These are phyloP conservation scores for Rhodeus uyekii DNA, from an alignment of 2,797 vertebrate species.

Conservation along the genomic window DNA sequence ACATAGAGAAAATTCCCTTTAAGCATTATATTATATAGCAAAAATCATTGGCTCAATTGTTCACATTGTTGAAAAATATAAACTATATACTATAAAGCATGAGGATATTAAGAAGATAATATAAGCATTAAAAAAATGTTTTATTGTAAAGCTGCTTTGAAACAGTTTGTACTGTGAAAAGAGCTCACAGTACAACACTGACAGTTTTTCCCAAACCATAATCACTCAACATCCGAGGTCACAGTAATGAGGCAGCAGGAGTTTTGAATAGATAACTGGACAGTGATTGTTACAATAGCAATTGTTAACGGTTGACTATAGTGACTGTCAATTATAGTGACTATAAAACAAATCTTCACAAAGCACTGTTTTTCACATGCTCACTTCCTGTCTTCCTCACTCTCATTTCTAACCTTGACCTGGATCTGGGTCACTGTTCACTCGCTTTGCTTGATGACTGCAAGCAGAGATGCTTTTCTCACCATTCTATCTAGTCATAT, in stretches of 20 bases:
- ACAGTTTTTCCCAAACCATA: too few species aligned
- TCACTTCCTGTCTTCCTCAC: background rate
- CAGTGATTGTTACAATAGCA: constrained; percentile 60
- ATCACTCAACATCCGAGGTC: too few species aligned
- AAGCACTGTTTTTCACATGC: constrained; percentile 1
- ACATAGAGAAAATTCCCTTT: too few species aligned
- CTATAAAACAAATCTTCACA: too few species aligned
- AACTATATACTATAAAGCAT: background rate
- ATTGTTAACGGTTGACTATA: too few species aligned
- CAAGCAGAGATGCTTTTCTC: background rate
- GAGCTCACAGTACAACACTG: too few species aligned
- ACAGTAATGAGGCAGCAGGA: constrained; percentile 59
- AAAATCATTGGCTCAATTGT: background rate
- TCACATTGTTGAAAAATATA: background rate
- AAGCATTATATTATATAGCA: background rate
- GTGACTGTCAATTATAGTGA: too few species aligned
- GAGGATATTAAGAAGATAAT: background rate
- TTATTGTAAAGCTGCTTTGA: background rate
- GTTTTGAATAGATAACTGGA: constrained; percentile 45
- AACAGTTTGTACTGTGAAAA: too few species aligned
- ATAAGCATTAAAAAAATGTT: background rate
- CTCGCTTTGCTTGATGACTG: background rate
- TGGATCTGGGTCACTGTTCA: background rate
- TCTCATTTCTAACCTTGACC: background rate
- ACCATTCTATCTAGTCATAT: background rate